Evolutionary conservation across 2,113 vertebrate genomes (phyloP).

Genomic region (Ivindomyrus marchei): DNA sequence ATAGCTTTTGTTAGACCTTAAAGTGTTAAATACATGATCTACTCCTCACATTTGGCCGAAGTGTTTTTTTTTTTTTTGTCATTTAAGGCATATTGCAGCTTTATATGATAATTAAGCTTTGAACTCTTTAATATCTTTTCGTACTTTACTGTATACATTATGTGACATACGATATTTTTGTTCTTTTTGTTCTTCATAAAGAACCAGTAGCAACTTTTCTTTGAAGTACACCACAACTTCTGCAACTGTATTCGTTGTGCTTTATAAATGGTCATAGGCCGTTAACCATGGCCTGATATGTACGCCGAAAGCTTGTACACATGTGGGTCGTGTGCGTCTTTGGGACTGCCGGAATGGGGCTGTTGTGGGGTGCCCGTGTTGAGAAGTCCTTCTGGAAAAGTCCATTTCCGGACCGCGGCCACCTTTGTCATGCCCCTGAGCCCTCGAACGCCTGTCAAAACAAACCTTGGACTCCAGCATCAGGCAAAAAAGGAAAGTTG

Average conservation of each 20-base stretch:
- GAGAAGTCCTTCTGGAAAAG: neutral
- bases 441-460: neutral
- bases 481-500: constrained; percentile 8
- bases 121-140: constrained; percentile 28
- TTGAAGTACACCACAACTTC: constrained; percentile 24
- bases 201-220: constrained; percentile 22
- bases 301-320: neutral
- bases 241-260: constrained; percentile 40
- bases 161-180: constrained; percentile 27
- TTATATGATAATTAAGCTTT: constrained; percentile 44
- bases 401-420: neutral
- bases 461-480: constrained; percentile 6
- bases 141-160: constrained; percentile 16
- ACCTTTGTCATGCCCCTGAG: neutral
- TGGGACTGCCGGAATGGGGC: neutral
- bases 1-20: constrained; percentile 4
- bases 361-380: neutral
- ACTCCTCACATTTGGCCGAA: constrained; percentile 19
- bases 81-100: constrained; percentile 55
- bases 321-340: neutral
- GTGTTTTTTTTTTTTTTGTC: constrained; percentile 25
- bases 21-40: constrained; percentile 36
- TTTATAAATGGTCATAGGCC: constrained; percentile 30
- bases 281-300: neutral
- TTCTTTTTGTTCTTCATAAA: constrained; percentile 33